These are phyloP conservation scores for Leptopilina drosophilae DNA, from an alignment of 2,888 invertebrate genomes.

Conservation along the genomic window DNA sequence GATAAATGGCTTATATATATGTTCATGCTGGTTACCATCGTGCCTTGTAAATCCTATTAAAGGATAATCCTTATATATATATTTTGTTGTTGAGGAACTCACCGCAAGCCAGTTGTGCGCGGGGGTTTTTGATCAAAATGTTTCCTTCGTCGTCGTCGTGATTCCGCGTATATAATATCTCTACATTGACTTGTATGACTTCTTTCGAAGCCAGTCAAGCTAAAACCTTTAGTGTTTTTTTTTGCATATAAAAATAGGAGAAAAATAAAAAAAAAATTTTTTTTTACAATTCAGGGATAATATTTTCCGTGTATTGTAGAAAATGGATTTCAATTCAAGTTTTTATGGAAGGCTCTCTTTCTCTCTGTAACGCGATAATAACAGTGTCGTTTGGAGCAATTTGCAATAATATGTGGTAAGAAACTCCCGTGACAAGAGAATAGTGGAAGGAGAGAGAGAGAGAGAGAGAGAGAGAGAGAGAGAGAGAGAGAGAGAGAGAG, in stretches of 20 bases:
- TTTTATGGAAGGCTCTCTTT: neutral
- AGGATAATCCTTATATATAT: slow-evolving; percentile 20
- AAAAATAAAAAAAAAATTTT: no score
- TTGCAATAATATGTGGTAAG: slow-evolving; percentile 32
- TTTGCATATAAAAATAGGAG: neutral
- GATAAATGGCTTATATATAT: neutral
- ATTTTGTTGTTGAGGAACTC: neutral
- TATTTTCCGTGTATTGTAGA: no score
- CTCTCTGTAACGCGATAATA: slow-evolving; percentile 6
- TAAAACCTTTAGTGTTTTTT: slow-evolving; percentile 8
- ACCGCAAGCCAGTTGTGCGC: neutral
- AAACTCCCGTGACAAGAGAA: no score
- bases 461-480: neutral
- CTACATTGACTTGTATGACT: slow-evolving; percentile 32
- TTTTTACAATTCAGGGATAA: no score
- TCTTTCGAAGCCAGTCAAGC: slow-evolving; percentile 21
- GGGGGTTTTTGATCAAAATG: slow-evolving; percentile 14
- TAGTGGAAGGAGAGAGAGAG: neutral
- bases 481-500: neutral
- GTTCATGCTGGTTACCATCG: neutral
- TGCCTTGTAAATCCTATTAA: slow-evolving; percentile 26
- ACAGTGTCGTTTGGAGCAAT: slow-evolving; percentile 22
- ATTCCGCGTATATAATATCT: slow-evolving; percentile 13
- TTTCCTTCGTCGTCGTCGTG: slow-evolving; percentile 3
- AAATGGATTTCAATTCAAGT: neutral